These are phyloP conservation scores for Procambarus clarkii DNA, from an alignment of 1,140 invertebrate genomes.

Conservation along the genomic window DNA sequence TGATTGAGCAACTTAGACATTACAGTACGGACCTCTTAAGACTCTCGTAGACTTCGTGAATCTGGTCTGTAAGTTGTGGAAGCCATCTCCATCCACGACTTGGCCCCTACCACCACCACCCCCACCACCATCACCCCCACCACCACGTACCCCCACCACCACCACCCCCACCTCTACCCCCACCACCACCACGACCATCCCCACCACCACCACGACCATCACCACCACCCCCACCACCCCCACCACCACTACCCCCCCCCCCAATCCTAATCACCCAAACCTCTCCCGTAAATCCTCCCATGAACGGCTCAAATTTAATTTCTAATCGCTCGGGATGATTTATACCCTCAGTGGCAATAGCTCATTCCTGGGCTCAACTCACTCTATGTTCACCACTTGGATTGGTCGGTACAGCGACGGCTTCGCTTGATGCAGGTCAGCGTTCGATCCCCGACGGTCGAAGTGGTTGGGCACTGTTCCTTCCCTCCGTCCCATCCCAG, in stretches of 20 bases:
- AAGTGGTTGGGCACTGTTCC: no score
- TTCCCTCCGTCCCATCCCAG: no score
- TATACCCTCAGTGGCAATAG: slow-evolving; percentile 22
- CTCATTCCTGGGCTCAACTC: not conserved
- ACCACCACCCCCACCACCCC: not conserved
- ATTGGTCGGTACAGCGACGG: no score
- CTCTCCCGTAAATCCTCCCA: slow-evolving; percentile 49
- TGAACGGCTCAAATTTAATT: slow-evolving; percentile 48
- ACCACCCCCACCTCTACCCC: not conserved
- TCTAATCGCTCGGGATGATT: slow-evolving; percentile 46
- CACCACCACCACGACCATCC: not conserved
- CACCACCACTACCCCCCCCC: not conserved
- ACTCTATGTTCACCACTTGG: slow-evolving; percentile 2
- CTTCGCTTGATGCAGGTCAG: no score
- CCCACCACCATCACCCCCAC: not conserved
- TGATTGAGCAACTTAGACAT: no score
- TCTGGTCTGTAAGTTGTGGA: no score
- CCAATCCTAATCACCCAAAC: not conserved
- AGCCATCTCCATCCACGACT: no score
- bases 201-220: no score
- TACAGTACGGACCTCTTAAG: no score
- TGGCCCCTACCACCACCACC: not conserved
- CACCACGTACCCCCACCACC: no score
- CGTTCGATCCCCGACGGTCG: no score
- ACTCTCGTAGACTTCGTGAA: no score